A percentile compares a stretch with the other conserved stretches of the same genome.
Evolutionary conservation across 2,888 invertebrate genomes (phyloP).

Genomic region (Neocrepidodera transversa): DNA sequence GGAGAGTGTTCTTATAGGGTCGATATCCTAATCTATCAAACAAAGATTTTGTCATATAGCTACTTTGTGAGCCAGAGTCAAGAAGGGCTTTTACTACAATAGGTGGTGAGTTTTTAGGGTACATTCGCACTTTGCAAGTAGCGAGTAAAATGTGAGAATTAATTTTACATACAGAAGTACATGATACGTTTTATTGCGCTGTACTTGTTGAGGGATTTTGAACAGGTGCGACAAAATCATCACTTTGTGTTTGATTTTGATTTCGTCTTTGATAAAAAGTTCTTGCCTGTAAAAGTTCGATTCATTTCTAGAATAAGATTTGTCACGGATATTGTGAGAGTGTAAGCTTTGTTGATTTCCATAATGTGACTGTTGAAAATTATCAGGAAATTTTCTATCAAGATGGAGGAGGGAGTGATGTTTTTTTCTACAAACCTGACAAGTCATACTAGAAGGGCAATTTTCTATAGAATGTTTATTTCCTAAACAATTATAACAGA

Average conservation of each 20-base stretch:
- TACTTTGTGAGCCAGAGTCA: not conserved
- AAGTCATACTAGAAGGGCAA: not conserved
- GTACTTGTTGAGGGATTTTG: too few species aligned
- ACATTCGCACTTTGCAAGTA: not conserved
- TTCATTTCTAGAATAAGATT: too few species aligned
- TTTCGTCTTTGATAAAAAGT: too few species aligned
- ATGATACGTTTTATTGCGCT: too few species aligned
- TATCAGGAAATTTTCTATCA: not conserved
- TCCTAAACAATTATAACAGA: not conserved
- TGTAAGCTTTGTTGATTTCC: not conserved
- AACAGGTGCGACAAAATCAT: too few species aligned
- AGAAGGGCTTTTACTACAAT: not conserved
- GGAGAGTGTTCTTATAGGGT: not conserved
- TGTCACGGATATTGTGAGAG: too few species aligned
- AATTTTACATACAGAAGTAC: not conserved
- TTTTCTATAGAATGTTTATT: not conserved
- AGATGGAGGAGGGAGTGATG: not conserved
- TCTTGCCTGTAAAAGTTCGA: too few species aligned
- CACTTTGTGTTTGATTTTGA: too few species aligned
- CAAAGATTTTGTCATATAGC: not conserved
- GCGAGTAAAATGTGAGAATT: not conserved
- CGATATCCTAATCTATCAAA: not conserved
- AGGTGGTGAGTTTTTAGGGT: not conserved
- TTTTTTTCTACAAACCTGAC: not conserved
- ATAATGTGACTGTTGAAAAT: not conserved